phyloP scores from a whole-genome alignment of 1,140 invertebrate species.

The Coelopa frigida region DNA sequence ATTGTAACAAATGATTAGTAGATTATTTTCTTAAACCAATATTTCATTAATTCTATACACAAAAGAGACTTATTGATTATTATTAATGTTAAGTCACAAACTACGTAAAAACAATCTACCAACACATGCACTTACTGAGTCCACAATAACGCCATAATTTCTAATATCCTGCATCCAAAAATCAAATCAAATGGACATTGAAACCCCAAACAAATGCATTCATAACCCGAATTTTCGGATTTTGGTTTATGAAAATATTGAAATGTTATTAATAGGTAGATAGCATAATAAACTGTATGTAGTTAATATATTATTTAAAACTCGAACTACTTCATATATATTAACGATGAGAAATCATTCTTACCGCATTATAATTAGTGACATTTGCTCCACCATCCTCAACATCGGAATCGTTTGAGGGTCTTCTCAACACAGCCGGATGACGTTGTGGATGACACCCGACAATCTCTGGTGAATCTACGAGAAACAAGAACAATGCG shows the following conservation, averaged over 20 bases:
- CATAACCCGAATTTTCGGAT: too few species aligned
- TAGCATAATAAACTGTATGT: too few species aligned
- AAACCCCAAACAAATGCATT: not conserved
- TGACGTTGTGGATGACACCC: slow-evolving; percentile 49
- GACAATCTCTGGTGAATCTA: slow-evolving; percentile 69
- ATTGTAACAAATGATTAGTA: slow-evolving; percentile 7
- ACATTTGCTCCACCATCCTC: slow-evolving; percentile 20
- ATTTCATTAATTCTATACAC: not conserved
- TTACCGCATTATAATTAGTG: slow-evolving; percentile 27
- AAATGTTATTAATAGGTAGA: too few species aligned
- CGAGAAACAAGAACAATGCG: slow-evolving; percentile 79
- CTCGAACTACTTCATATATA: too few species aligned
- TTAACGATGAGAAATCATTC: too few species aligned
- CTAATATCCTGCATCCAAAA: slow-evolving; percentile 1
- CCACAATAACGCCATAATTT: slow-evolving; percentile 8
- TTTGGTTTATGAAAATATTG: too few species aligned
- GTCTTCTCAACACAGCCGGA: slow-evolving; percentile 15
- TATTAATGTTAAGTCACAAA: not conserved
- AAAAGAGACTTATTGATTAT: not conserved
- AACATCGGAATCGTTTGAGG: slow-evolving; percentile 33
- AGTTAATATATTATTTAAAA: too few species aligned
- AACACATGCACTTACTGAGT: slow-evolving; percentile 13
- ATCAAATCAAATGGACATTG: not conserved
- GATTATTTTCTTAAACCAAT: too few species aligned
- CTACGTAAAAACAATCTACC: not conserved